These are phyloP conservation scores for Acromyrmex charruanus DNA, from an alignment of 1,140 invertebrate genomes.

Conservation along the genomic window DNA sequence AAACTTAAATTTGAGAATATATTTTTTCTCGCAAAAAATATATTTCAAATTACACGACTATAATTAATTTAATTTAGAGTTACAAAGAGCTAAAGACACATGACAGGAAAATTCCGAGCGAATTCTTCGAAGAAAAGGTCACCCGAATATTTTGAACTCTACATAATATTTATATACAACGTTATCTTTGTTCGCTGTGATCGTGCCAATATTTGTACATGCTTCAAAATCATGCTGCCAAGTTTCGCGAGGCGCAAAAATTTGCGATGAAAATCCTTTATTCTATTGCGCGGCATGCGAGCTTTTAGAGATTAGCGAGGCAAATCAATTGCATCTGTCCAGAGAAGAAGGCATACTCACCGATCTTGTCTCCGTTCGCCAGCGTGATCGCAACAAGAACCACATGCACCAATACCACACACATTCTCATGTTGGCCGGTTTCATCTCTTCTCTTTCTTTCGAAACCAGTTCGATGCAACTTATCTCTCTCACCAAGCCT, in stretches of 20 bases:
- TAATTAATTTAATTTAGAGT: neutral
- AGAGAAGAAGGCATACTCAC: neutral
- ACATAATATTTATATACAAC: neutral
- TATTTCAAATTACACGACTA: neutral
- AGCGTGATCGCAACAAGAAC: neutral
- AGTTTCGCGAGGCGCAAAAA: neutral
- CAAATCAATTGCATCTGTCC: neutral
- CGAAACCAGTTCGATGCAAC: neutral
- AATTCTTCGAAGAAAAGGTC: slow-evolving; percentile 16
- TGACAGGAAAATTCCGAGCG: neutral
- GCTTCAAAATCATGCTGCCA: neutral
- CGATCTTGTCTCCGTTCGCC: neutral
- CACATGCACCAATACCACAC: neutral
- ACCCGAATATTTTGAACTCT: neutral
- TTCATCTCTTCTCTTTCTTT: neutral
- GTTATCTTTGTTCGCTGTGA: slow-evolving; percentile 9
- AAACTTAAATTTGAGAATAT: neutral
- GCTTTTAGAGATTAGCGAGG: neutral
- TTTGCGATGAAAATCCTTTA: neutral
- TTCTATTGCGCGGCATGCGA: neutral
- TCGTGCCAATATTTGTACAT: neutral
- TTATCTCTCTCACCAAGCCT: neutral
- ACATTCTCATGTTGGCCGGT: neutral
- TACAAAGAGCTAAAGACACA: neutral
- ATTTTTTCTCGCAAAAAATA: neutral